Conservation (phyloP, 2,888 invertebrate genomes). For the Dioctria linearis region DNA sequence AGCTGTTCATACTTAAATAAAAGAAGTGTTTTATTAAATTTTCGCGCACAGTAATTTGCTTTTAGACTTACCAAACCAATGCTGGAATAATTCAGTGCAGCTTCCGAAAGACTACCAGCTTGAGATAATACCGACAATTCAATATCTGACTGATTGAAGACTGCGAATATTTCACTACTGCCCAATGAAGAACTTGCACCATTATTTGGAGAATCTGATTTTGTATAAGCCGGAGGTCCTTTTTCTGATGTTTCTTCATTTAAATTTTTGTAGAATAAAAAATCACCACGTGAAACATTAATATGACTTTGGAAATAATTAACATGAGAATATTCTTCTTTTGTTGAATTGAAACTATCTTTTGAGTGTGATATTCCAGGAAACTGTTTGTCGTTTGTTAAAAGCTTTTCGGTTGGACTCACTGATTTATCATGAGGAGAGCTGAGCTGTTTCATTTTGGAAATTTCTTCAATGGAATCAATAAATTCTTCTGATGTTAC, state of each 20-base stretch:
- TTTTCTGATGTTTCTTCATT: constrained; percentile 15
- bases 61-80: constrained; percentile 64
- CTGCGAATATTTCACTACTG: constrained; percentile 61
- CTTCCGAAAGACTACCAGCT: constrained; percentile 62
- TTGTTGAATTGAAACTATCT: constrained; percentile 33
- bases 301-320: constrained; percentile 61
- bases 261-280: constrained; percentile 51
- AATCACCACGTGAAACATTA: constrained; percentile 63
- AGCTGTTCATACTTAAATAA: constrained; percentile 74
- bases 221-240: constrained; percentile 58
- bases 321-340: constrained; percentile 24
- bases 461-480: constrained; percentile 56
- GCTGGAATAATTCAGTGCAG: constrained; percentile 65
- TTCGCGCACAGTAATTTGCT: background rate
- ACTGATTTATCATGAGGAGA: background rate
- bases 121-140: constrained; percentile 61
- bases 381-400: constrained; percentile 14
- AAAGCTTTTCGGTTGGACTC: background rate
- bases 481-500: constrained; percentile 44
- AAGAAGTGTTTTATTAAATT: constrained; percentile 33
- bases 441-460: constrained; percentile 15
- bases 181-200: constrained; percentile 10
- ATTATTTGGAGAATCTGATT: constrained; percentile 1
- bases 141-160: constrained; percentile 63
- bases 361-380: constrained; percentile 30